phyloP scores from a whole-genome alignment of 2,113 vertebrate species.

The Oncorhynchus tshawytscha region DNA sequence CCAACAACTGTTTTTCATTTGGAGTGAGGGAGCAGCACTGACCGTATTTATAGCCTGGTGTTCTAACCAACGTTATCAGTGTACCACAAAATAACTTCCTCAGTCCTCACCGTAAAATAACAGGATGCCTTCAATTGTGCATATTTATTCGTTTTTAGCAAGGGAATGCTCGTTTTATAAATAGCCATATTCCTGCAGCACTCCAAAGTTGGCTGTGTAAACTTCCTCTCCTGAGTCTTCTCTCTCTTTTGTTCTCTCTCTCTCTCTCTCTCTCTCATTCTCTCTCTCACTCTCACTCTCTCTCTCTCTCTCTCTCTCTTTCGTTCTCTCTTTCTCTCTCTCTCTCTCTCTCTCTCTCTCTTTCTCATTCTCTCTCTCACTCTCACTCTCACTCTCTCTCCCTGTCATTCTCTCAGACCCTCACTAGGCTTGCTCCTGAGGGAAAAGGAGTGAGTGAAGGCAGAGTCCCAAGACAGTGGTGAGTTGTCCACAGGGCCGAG shows the following conservation, averaged over 20 bases:
- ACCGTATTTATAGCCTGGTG: slow-evolving; percentile 78
- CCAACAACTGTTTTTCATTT: slow-evolving; percentile 51
- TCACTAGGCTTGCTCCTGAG: slow-evolving; percentile 1
- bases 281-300: neutral
- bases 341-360: slow-evolving; percentile 40
- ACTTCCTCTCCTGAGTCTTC: slow-evolving; percentile 57
- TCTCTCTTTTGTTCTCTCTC: slow-evolving; percentile 15
- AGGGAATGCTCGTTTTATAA: slow-evolving; percentile 70
- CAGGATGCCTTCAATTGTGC: slow-evolving; percentile 80
- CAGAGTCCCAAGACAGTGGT: neutral
- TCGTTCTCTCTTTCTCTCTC: slow-evolving; percentile 12
- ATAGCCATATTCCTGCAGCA: slow-evolving; percentile 65
- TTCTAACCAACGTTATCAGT: slow-evolving; percentile 81
- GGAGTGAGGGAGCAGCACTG: slow-evolving; percentile 55
- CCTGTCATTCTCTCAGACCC: neutral
- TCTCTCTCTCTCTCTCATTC: neutral
- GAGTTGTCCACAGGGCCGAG: too few species aligned
- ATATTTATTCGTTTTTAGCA: slow-evolving; percentile 78
- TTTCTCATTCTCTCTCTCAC: neutral
- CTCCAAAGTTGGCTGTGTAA: slow-evolving; percentile 62
- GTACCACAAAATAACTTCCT: slow-evolving; percentile 82
- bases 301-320: slow-evolving; percentile 40
- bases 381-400: slow-evolving; percentile 2
- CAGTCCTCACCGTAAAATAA: slow-evolving; percentile 76
- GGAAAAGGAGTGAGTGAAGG: slow-evolving; percentile 8